A percentile compares a stretch with the other conserved stretches of the same genome.
phyloP scores from a whole-genome alignment of 2,113 vertebrate genomes.

The Centropus unirufus region DNA sequence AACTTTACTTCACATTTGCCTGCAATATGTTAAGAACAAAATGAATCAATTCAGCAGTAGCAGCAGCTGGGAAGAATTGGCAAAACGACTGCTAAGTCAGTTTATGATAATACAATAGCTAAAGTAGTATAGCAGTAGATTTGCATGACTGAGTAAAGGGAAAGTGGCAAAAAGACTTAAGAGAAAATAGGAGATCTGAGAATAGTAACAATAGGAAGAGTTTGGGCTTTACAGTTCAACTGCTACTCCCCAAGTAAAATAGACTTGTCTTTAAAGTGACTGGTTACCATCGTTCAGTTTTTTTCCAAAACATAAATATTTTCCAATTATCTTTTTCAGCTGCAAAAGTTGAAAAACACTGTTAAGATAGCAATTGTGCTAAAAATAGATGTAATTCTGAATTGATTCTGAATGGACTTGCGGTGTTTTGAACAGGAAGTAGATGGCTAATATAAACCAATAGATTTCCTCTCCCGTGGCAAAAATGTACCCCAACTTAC shows the following conservation, averaged over 20 bases:
- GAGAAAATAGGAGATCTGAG: background rate
- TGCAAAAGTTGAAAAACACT: background rate
- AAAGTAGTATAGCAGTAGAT: background rate
- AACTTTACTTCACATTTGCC: constrained; percentile 29
- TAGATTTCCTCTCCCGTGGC: background rate
- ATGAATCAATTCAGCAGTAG: constrained; percentile 26
- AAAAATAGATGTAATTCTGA: constrained; percentile 40
- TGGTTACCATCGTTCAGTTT: background rate
- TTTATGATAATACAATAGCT: constrained; percentile 8
- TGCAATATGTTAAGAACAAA: constrained; percentile 4
- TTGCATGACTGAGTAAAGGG: background rate
- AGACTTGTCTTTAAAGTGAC: background rate
- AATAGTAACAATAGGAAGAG: background rate
- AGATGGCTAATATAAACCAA: background rate
- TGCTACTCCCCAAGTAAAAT: background rate
- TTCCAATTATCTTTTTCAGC: background rate
- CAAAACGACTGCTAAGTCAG: background rate
- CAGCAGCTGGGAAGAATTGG: background rate
- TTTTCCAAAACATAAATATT: background rate
- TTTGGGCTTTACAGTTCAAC: background rate
- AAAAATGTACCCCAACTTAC: background rate
- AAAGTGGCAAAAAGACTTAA: background rate
- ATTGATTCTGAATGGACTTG: constrained; percentile 11
- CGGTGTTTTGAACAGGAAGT: constrained; percentile 1
- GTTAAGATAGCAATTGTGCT: background rate